Evolutionary conservation across 2,797 vertebrate genomes (phyloP), one percentile per base, ranked within the genome.

Genomic region (Gallirallus australis): DNA sequence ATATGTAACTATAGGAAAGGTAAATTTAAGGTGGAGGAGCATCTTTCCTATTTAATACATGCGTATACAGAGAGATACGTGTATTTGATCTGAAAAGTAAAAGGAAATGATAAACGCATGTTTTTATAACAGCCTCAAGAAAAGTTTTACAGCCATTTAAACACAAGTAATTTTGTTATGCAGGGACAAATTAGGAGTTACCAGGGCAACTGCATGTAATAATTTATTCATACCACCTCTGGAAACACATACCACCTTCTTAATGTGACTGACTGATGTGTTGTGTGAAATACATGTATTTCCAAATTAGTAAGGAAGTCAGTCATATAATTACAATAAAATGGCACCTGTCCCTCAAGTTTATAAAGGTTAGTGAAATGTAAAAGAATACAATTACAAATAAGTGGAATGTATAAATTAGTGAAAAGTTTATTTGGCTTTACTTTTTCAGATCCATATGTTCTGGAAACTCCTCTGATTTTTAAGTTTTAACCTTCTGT

Each of bases 101-200:
- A 88, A 85, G 12, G 40, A 82, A 92, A 87, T 56, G 30, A 56
- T 56, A 73, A 86, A 70, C 1, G 15, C 28, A 4, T 33, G 20
- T 39, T 94, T 94, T 87, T 82, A 68, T 77, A 73, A n/a, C 37
- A 86, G 61, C 73, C 72, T 82, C 33, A 31, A 82, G 88, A 45
- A 33, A 94, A 86, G 64, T 77, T 94, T 90, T 88, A 39, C 17
- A 61, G 70, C 24, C 78, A 39, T 92, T 96, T 80, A 89, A 94
- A 87, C 21, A 39, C 52, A 70, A 61, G 37, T 64, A 73, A 45
- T 61, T 93, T 21, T 86, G 56, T 91, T 75, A 75, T 66, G 72
- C 60, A 61, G 69, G 59, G 81, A 94, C 66, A 95, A 89, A 77
- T 91, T 86, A 90, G 54, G 78, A 94, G 88, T 95, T 96, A 64